Evolutionary conservation across 1,140 invertebrate genomes (phyloP).

Genomic region (Nasonia vitripennis): DNA sequence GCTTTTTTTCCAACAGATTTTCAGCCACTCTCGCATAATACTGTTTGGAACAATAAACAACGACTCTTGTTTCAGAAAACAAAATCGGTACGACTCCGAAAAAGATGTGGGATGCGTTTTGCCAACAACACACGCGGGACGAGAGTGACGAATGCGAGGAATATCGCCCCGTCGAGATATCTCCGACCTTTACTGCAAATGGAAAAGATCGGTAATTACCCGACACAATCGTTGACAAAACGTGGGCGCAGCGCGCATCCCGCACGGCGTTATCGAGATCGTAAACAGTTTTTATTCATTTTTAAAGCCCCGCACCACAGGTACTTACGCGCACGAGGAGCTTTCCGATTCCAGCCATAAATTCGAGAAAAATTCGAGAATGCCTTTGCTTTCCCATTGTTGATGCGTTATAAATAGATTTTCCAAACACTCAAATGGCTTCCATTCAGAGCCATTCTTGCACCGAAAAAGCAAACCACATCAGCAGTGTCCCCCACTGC

Average conservation of each 20-base stretch:
- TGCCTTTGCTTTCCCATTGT: conserved; percentile 29
- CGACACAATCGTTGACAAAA: too few species aligned
- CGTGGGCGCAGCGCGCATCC: too few species aligned
- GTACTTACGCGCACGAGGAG: not conserved
- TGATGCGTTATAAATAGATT: conserved; percentile 49
- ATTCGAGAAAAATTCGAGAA: conserved; percentile 15
- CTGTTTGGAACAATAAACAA: too few species aligned
- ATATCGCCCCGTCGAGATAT: not conserved
- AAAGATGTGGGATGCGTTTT: not conserved
- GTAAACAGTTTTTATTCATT: conserved; percentile 46
- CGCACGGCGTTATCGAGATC: conserved; percentile 42
- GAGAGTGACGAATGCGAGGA: not conserved
- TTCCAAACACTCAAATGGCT: conserved; percentile 32
- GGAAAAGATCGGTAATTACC: not conserved
- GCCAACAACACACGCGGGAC: not conserved
- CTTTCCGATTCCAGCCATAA: conserved; percentile 10
- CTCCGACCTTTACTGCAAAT: not conserved
- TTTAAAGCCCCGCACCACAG: conserved; percentile 14
- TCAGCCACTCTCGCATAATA: too few species aligned
- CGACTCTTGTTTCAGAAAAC: too few species aligned
- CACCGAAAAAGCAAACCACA: conserved; percentile 1
- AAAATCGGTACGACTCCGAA: too few species aligned
- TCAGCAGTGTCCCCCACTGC: conserved; percentile 23
- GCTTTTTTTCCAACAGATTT: not conserved
- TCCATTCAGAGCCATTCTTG: conserved; percentile 19